Base-by-base conservation (phyloP, 2,797 vertebrate genomes). In the Neoniphon sammara region DNA sequence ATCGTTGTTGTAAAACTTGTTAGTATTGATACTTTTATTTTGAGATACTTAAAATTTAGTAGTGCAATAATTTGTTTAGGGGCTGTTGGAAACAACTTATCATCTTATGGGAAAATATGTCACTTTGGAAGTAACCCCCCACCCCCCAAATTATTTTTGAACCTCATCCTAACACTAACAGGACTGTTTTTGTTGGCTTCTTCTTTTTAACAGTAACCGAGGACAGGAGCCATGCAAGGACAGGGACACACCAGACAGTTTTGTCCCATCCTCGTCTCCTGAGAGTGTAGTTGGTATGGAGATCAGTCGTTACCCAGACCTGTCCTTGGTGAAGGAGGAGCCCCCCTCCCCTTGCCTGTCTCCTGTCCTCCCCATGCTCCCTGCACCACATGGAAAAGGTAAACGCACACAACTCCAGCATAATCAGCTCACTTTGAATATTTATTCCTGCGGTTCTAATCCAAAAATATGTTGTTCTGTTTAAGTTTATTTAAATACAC, bases 211-310 rank as follows among this genome's bases (percentile, higher is more conserved):
- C 75, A 88, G 85, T 73, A 91, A 87, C 91, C 95, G 97, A 91
- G 94, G 94, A 69, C 98, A 99, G 90, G 97, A 98, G 81, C 94
- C 96, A 62, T 96, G 95, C 88, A 97, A 95, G 63, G 97, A 96
- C 72, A 91, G 97, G 74, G 97, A 97, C 84, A 96, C 96, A n/a
- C 97, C 97, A 7, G 97, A 99, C 88, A 99, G 98, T 85, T 99
- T 99, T 75, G 96, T 99, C 70, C 97, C 98, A 66, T 99, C 98
- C 0, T 99, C 98, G 7, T 99, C 98, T 81, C 98, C 98, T 10
- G 98, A 99, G 91, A 99, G 98, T 0, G 97, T 99, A 65, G 95
- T 97, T 74, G 98, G 97, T 76, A 94, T 95, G 92, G 97, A 99
- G 93, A 95, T 99, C 75, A 97, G 96, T 78, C 94, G 97, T 71